Percentiles rank a stretch among this genome's conserved stretches.
Conservation (phyloP, 2,113 vertebrate genomes). For the Smithornis capensis region DNA sequence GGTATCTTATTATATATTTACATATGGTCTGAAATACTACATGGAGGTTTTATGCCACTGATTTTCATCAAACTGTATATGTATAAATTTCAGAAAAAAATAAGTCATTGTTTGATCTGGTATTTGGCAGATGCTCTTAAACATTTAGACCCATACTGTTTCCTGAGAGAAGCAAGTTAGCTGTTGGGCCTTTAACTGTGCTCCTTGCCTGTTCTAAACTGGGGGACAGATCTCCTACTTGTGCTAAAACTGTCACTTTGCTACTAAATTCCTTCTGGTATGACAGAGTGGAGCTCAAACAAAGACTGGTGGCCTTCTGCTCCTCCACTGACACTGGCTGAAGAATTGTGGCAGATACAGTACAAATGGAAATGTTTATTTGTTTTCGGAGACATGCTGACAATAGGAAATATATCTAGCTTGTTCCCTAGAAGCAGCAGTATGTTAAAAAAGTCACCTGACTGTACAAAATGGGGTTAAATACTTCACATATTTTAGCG, state of each 20-base stretch:
- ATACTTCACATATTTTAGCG: constrained; percentile 46
- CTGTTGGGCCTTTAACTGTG: background rate
- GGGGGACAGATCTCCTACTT: background rate
- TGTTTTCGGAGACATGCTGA: constrained; percentile 11
- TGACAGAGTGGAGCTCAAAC: background rate
- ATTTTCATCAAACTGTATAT: background rate
- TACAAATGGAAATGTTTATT: constrained; percentile 26
- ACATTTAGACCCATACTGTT: background rate
- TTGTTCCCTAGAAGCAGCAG: background rate
- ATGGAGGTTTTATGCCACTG: fast-evolving
- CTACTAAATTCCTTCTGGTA: constrained; percentile 29
- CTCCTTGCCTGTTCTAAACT: background rate
- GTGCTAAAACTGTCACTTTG: constrained; percentile 51
- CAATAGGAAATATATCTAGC: background rate
- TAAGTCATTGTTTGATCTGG: background rate
- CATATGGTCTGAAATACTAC: background rate
- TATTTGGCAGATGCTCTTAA: background rate
- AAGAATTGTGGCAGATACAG: constrained; percentile 8
- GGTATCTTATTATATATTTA: background rate
- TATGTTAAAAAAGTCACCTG: constrained; percentile 26
- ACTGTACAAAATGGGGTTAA: constrained; percentile 40
- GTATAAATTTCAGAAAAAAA: background rate
- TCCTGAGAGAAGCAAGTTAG: background rate
- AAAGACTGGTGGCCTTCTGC: background rate
- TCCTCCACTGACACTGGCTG: background rate